Conservation (phyloP, 2,797 vertebrate genomes). For the Tadarida brasiliensis region DNA sequence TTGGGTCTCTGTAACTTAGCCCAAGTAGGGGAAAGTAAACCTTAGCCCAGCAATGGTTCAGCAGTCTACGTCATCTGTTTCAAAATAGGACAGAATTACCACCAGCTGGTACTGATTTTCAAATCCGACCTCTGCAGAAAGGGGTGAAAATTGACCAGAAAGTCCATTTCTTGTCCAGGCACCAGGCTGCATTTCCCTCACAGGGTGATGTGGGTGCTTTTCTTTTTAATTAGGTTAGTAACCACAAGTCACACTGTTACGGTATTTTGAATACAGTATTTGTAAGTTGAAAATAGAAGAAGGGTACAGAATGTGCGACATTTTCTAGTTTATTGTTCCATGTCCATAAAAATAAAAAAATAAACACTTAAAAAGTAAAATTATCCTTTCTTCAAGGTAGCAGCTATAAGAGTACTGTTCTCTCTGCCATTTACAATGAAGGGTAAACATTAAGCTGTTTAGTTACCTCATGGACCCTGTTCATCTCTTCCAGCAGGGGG, state of each 20-base stretch:
- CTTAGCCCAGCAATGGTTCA: slow-evolving; percentile 35
- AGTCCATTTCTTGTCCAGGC: slow-evolving; percentile 77
- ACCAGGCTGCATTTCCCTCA: slow-evolving; percentile 16
- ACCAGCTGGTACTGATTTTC: slow-evolving; percentile 91
- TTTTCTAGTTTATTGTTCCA: slow-evolving; percentile 70
- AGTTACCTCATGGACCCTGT: neutral
- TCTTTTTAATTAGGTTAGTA: slow-evolving; percentile 80
- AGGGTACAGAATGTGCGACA: slow-evolving; percentile 79
- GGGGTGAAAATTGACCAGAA: slow-evolving; percentile 86
- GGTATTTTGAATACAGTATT: slow-evolving; percentile 77
- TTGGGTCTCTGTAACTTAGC: slow-evolving; percentile 34
- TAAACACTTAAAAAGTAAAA: slow-evolving; percentile 65
- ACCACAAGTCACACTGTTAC: slow-evolving; percentile 60
- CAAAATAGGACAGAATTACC: slow-evolving; percentile 87
- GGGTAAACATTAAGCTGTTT: neutral
- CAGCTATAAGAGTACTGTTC: neutral
- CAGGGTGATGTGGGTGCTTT: slow-evolving; percentile 75
- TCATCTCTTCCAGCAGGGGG: neutral
- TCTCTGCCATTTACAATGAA: neutral
- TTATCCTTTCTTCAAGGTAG: slow-evolving; percentile 40
- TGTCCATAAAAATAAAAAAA: slow-evolving; percentile 42
- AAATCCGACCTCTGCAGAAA: slow-evolving; percentile 86
- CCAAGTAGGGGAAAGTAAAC: slow-evolving; percentile 62
- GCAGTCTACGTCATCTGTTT: slow-evolving; percentile 73
- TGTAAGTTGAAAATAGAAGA: slow-evolving; percentile 74